Evolutionary conservation across 1,140 invertebrate species (phyloP).

Genomic region (Drosophila persimilis): DNA sequence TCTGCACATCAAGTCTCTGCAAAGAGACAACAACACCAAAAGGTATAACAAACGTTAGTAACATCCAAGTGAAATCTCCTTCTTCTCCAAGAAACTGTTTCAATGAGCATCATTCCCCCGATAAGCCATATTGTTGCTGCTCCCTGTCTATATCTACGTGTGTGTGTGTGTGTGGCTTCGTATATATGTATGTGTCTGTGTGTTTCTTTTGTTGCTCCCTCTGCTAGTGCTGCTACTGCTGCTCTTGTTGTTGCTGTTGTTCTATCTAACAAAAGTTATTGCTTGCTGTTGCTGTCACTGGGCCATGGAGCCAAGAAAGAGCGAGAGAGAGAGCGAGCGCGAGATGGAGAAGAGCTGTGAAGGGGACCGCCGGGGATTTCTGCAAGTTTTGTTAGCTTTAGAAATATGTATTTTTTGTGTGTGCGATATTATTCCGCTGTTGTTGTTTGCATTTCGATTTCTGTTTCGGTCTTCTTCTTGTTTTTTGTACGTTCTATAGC

Average conservation of each 20-base stretch:
- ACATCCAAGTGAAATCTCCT: constrained; percentile 53
- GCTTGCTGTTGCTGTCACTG: constrained; percentile 62
- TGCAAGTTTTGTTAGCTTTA: too few relatives aligned
- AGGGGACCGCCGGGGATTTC: constrained; percentile 31
- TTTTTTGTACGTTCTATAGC: too few relatives aligned
- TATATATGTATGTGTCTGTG: constrained; percentile 20
- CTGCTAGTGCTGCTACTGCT: constrained; percentile 10
- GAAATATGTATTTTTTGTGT: too few relatives aligned
- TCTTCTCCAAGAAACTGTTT: too few relatives aligned
- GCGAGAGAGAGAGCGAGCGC: not conserved
- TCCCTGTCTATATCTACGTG: constrained; percentile 62
- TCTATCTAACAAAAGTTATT: constrained; percentile 59
- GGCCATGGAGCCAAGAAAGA: constrained; percentile 33
- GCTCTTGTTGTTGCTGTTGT: constrained; percentile 47
- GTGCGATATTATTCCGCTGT: too few relatives aligned
- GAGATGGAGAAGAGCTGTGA: not conserved
- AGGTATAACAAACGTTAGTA: constrained; percentile 10
- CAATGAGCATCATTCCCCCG: too few relatives aligned
- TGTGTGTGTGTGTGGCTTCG: constrained; percentile 43
- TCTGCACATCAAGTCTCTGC: not conserved
- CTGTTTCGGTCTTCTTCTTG: too few relatives aligned
- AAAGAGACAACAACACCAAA: constrained; percentile 6
- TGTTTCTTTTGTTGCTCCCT: constrained; percentile 51
- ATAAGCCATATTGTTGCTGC: too few relatives aligned
- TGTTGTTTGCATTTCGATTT: too few relatives aligned